Base-by-base conservation (phyloP, 2,797 vertebrate species). In the Rhinatrema bivittatum region DNA sequence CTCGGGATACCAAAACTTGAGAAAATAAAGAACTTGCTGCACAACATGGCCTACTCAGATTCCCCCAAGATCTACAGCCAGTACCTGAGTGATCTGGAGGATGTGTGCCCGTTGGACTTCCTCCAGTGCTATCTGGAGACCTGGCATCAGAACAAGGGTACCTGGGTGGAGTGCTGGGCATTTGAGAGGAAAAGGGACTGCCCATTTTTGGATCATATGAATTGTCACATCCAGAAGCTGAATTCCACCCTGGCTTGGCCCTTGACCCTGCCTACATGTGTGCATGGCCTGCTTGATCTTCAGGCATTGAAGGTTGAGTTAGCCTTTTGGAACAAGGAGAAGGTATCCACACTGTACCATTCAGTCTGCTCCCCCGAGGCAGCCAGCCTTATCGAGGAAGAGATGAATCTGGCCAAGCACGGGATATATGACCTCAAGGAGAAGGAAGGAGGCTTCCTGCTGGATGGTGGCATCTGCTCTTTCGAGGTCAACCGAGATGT, bases 131-230 rank as follows among this genome's bases (percentile, higher is more conserved):
- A 41, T 21, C 11, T 51, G 28, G 42, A 56, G 31, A 13, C 16
- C 12, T 56, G 53, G 47, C 53, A 56, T n/a, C 32, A 27, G n/a
- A 35, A 50, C 42, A 56, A 42, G 17, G 42, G 32, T 14, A 36
- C 26, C 14, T 56, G 47, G 53, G 47, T 31, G 0, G 36, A 46
- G 30, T 56, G 53, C 20, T 56, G 47, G 38, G 47, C 42, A 7
- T 51, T 51, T n/a, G 34, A 46, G 19, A 37, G 29, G 5, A 26
- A 42, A n/a, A n/a, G 10, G 2, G 31, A 50, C n/a, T 30, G 37
- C 22, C 25, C 27, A 18, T 56, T 56, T 7, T 43, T 51, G 2
- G 39, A 51, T 17, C 48, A 51, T 20, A 22, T 56, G 10, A 41
- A 24, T 10, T 14, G 21, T 6, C 53, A 56, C 10, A 24, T 24